A percentile compares a stretch with the other conserved stretches of the same genome.
These are phyloP conservation scores for Daktulosphaira vitifoliae DNA, from an alignment of 1,140 invertebrate species.

Conservation along the genomic window DNA sequence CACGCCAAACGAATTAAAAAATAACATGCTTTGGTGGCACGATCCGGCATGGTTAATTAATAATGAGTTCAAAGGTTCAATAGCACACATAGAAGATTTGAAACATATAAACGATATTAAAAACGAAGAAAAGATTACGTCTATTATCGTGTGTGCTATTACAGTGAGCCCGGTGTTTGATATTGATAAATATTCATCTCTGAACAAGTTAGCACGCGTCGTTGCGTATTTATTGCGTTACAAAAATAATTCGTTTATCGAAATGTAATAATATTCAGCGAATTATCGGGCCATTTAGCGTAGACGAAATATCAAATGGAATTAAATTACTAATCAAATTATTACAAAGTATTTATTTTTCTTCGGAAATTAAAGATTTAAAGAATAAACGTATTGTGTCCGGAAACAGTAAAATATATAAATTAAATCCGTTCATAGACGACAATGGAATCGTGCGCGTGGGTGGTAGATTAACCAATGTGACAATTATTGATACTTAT, in stretches of 20 bases:
- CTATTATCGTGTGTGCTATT: too few species aligned
- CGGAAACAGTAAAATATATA: too few species aligned
- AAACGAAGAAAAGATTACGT: too few species aligned
- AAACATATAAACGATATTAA: too few species aligned
- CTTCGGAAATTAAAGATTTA: not conserved
- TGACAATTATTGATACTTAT: not conserved
- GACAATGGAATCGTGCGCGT: not conserved
- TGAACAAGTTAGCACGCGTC: not conserved
- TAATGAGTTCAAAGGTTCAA: too few species aligned
- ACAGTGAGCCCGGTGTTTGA: too few species aligned
- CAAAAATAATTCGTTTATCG: conserved; percentile 4
- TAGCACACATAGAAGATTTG: too few species aligned
- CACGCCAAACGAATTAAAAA: conserved; percentile 34
- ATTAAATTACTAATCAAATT: not conserved
- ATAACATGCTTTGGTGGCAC: conserved; percentile 36
- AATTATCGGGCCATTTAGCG: not conserved
- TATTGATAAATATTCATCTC: not conserved
- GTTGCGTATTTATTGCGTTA: not conserved
- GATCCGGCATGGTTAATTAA: conserved; percentile 22
- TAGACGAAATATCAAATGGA: not conserved
- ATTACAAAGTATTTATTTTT: not conserved
- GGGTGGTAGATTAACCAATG: not conserved
- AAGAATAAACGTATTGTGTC: not conserved
- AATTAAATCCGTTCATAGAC: conserved; percentile 12
- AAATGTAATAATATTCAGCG: not conserved